Conservation (phyloP, 2,113 vertebrate species). For the Malurus cyaneus region DNA sequence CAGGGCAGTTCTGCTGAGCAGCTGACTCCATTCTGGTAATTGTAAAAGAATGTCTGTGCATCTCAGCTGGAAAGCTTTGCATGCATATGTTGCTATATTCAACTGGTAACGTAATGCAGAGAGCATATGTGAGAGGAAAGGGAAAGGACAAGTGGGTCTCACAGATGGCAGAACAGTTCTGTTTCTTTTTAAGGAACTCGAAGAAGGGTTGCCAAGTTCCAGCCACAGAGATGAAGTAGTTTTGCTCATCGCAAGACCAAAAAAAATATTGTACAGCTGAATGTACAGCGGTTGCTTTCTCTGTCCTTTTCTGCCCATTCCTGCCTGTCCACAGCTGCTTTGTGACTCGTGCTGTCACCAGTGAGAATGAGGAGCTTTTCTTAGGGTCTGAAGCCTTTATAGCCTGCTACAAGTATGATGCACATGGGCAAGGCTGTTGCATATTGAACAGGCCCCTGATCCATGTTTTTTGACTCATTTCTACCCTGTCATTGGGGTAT, state of each 20-base stretch:
- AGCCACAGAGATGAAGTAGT: not conserved
- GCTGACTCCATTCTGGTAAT: not conserved
- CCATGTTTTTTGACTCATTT: not conserved
- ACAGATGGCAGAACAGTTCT: slow-evolving; percentile 39
- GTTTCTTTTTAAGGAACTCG: slow-evolving; percentile 15
- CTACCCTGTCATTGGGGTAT: not conserved
- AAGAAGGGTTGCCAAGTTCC: slow-evolving; percentile 41
- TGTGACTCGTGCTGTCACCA: not conserved
- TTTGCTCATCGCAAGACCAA: not conserved
- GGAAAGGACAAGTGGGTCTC: slow-evolving; percentile 15
- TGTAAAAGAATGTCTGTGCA: not conserved
- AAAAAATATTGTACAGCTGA: not conserved
- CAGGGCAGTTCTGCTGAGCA: not conserved
- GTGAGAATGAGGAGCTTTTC: not conserved
- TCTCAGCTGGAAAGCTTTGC: slow-evolving; percentile 10
- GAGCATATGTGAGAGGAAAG: slow-evolving; percentile 2
- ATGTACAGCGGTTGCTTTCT: slow-evolving; percentile 12
- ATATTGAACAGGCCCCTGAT: rapidly evolving
- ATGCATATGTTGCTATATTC: not conserved
- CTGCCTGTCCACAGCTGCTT: not conserved
- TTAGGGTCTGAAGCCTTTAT: not conserved
- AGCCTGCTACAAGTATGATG: not conserved
- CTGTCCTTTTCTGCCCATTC: not conserved
- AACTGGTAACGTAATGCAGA: not conserved
- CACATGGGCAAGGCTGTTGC: not conserved